Conservation (phyloP, 2,797 vertebrate genomes). For the Eulemur albifrons region DNA sequence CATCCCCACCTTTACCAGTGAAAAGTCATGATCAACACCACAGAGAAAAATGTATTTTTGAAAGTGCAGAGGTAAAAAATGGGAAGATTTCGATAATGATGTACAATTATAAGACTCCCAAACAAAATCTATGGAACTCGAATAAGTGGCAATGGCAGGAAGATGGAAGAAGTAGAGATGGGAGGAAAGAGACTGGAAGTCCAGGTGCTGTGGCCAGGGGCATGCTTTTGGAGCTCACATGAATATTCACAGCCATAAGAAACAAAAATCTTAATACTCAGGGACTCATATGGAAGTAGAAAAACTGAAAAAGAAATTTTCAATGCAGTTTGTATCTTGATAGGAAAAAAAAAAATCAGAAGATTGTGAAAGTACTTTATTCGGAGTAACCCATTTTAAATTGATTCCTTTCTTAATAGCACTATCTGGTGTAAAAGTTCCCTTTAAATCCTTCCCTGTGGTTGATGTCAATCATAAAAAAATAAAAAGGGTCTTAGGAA, state of each 20-base stretch:
- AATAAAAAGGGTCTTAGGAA: background rate
- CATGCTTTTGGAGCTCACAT: background rate
- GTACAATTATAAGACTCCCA: background rate
- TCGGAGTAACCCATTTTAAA: background rate
- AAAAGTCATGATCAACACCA: background rate
- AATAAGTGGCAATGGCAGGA: background rate
- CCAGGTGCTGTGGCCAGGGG: fast-evolving
- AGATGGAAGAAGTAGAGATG: background rate
- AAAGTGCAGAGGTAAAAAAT: background rate
- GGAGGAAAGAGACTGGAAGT: background rate
- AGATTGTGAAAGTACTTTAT: background rate
- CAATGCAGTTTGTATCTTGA: background rate
- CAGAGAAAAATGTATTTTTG: background rate
- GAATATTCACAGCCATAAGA: background rate
- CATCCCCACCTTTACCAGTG: background rate
- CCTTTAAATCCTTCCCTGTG: slow-evolving; percentile 5
- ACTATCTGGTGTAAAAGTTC: background rate
- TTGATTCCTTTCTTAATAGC: background rate
- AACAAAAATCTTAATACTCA: background rate
- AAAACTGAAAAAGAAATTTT: background rate
- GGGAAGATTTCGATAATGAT: background rate
- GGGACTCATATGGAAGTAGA: background rate
- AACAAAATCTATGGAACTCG: background rate
- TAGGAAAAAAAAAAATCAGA: background rate
- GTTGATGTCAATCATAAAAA: background rate